phyloP scores from a whole-genome alignment of 2,797 vertebrate species.

The Sebastes reedi region DNA sequence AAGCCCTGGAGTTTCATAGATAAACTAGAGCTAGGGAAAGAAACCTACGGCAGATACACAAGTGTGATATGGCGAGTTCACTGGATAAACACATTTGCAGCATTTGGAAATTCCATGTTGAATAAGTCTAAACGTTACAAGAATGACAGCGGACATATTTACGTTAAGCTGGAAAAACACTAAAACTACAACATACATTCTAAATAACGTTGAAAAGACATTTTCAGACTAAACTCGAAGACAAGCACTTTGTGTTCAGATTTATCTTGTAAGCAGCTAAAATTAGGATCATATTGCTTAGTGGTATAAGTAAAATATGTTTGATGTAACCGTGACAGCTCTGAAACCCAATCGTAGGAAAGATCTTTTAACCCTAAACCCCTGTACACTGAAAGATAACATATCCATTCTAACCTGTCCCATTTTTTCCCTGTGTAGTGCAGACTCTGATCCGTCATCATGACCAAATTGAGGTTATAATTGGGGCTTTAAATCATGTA shows the following conservation, averaged over 20 bases:
- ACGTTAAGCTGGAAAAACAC: background rate
- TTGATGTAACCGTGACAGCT: background rate
- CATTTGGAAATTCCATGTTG: background rate
- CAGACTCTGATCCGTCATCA: background rate
- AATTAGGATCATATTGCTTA: background rate
- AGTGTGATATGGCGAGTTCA: background rate
- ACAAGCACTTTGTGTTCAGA: background rate
- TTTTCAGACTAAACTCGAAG: background rate
- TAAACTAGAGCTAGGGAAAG: constrained; percentile 23
- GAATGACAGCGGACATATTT: background rate
- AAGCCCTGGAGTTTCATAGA: constrained; percentile 12
- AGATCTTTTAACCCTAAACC: background rate
- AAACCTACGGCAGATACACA: constrained; percentile 25
- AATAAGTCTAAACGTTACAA: background rate
- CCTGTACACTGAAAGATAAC: background rate
- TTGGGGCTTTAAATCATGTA: constrained; percentile 19
- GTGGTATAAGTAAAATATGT: constrained; percentile 1
- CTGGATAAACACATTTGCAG: constrained; percentile 14
- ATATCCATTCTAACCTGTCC: background rate
- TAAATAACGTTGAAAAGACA: background rate
- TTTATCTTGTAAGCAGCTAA: background rate
- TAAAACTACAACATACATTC: background rate
- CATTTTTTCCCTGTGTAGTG: background rate
- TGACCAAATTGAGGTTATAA: constrained; percentile 5
- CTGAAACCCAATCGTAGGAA: background rate